Base-by-base conservation (phyloP, 2,113 vertebrate species). In the Rhadina sibilatrix region DNA sequence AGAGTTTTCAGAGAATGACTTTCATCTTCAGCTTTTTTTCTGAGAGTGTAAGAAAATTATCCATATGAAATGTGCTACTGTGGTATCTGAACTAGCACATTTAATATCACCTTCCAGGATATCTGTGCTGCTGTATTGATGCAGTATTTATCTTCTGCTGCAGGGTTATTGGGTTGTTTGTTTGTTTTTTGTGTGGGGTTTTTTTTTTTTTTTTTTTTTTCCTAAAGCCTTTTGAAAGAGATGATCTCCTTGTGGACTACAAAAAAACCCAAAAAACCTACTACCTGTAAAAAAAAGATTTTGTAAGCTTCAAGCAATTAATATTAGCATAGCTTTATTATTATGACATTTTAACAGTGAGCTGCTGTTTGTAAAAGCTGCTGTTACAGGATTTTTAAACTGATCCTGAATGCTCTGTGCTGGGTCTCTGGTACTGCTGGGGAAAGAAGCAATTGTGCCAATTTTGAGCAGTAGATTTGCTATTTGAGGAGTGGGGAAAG, bases 251-350 rank as follows among this genome's bases (percentile, higher is more conserved):
- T 37, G 33, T 38, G 47, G 24, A 88, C 30, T 69, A 25, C 21
- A 11, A 66, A 57, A 71, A 80, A 87, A 49, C 4, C 0, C 81
- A 49, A 40, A 40, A 40, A 40, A 3, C 0, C 1, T 1, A 2
- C 42, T 25, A 64, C 14, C 49, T 52, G 24, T 17, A 30, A 57
- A 84, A 77, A 63, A 78, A 74, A 46, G 24, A 24, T 13, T 46
- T 71, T 16, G 18, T 90, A 88, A 83, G 33, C 60, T 50, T 80
- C 38, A 52, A 53, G 13, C 54, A 50, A 35, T 63, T 68, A 22
- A 59, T 79, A 71, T 28, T 59, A 52, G 17, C n/a, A 44, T 44
- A 60, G 12, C 28, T 53, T 61, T 78, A 33, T 70, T 61, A 46
- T 25, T 10, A 40, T 52, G 14, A 28, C 13, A 23, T 56, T 89